phyloP scores from a whole-genome alignment of 2,113 vertebrate species.

The Dicentrarchus labrax region DNA sequence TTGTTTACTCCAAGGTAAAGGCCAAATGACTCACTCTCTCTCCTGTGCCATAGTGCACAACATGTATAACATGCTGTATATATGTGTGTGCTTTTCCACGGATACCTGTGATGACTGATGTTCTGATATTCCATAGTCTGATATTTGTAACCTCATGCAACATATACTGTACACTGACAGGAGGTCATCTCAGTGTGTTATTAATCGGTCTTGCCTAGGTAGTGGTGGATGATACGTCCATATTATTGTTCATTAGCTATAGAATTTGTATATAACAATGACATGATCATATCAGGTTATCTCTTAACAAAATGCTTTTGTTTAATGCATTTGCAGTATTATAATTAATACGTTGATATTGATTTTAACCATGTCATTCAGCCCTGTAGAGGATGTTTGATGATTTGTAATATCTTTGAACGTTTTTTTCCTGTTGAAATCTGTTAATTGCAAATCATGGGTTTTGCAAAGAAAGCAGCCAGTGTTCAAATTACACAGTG shows the following conservation, averaged over 20 bases:
- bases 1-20: conserved; percentile 19
- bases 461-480: not conserved
- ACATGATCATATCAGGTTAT: not conserved
- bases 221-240: not conserved
- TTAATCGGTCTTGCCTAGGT: not conserved
- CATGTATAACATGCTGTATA: not conserved
- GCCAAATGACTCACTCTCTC: conserved; percentile 19
- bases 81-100: not conserved
- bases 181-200: not conserved
- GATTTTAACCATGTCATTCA: not conserved
- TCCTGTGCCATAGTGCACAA: not conserved
- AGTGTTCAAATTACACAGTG: no score
- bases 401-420: not conserved
- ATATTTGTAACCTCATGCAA: not conserved
- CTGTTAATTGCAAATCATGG: not conserved
- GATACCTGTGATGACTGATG: not conserved
- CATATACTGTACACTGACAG: not conserved
- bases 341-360: not conserved
- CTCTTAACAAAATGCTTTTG: not conserved
- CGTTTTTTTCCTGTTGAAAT: not conserved
- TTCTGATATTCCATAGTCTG: no score
- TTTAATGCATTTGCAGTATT: not conserved
- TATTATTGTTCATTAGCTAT: not conserved
- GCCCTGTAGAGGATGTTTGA: not conserved
- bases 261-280: not conserved